Conservation (phyloP, 2,113 vertebrate species). For the Syrrhaptes paradoxus region DNA sequence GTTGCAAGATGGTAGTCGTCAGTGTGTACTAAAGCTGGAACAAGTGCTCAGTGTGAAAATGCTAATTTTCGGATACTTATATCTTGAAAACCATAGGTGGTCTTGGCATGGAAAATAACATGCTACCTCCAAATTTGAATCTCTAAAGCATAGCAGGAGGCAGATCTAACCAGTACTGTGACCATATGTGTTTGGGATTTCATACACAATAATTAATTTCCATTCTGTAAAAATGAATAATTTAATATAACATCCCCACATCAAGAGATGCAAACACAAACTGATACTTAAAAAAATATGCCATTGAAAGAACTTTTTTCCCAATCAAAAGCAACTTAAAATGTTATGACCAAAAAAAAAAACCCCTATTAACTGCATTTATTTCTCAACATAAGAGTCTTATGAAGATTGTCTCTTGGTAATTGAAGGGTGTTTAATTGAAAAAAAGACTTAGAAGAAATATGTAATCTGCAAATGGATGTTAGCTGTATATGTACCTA, state of each 20-base stretch:
- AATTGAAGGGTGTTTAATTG: background rate
- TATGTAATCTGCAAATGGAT: background rate
- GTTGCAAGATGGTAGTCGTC: slow-evolving; percentile 49
- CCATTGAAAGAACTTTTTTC: slow-evolving; percentile 62
- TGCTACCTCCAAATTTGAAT: slow-evolving; percentile 79
- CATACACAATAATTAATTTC: slow-evolving; percentile 84
- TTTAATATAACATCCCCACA: slow-evolving; percentile 75
- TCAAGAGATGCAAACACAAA: slow-evolving; percentile 71
- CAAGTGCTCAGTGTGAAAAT: slow-evolving; percentile 71
- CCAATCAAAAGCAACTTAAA: slow-evolving; percentile 9
- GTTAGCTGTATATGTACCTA: background rate
- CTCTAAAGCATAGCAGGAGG: slow-evolving; percentile 78
- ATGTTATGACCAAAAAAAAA: background rate
- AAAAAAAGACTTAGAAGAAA: background rate
- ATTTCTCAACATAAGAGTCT: background rate
- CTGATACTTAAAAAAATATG: slow-evolving; percentile 57
- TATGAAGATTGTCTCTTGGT: background rate
- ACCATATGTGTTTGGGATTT: slow-evolving; percentile 85
- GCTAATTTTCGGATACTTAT: slow-evolving; percentile 79
- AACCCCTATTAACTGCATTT: background rate
- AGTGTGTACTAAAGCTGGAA: slow-evolving; percentile 66
- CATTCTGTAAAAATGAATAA: slow-evolving; percentile 81
- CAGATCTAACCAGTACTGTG: slow-evolving; percentile 75
- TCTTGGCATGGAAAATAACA: slow-evolving; percentile 81
- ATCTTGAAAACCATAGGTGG: slow-evolving; percentile 82